Percentiles rank a stretch among this genome's conserved stretches.
phyloP scores from a whole-genome alignment of 2,888 invertebrate genomes.

The Tortricodes alternella region DNA sequence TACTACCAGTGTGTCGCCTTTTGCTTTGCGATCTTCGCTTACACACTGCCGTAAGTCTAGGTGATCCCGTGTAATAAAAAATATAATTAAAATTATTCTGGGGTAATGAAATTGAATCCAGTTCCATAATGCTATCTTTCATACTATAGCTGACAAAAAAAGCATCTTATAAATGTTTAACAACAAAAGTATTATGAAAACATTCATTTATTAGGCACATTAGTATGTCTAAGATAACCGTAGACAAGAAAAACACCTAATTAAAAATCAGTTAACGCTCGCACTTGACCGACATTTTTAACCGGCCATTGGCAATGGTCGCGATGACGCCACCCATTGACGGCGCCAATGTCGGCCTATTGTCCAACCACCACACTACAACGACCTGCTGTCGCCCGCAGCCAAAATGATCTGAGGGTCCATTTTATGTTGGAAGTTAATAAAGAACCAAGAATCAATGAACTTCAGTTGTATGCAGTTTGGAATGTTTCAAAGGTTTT shows the following conservation, averaged over 20 bases:
- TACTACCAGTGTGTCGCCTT: no score
- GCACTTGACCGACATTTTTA: slow-evolving; percentile 30
- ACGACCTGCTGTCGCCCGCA: slow-evolving; percentile 1
- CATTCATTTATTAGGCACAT: no score
- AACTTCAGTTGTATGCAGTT: not conserved
- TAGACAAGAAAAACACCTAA: slow-evolving; percentile 9
- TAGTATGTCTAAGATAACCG: not conserved
- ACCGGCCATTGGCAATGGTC: slow-evolving; percentile 29
- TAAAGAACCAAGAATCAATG: not conserved
- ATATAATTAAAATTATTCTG: no score
- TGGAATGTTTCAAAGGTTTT: not conserved
- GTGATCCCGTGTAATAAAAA: no score
- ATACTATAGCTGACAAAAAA: no score
- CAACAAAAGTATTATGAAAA: no score
- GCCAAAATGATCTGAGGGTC: not conserved
- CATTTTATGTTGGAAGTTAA: not conserved
- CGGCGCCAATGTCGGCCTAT: slow-evolving; percentile 23
- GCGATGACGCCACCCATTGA: slow-evolving; percentile 29
- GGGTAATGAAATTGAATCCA: no score
- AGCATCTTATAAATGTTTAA: no score
- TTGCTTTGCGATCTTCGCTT: no score
- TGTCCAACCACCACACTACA: slow-evolving; percentile 17
- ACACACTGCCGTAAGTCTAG: no score
- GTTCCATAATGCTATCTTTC: no score
- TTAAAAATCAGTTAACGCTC: slow-evolving; percentile 26